These are phyloP conservation scores for Xestoiulus laeticollis DNA, from an alignment of 2,888 invertebrate genomes.

Conservation along the genomic window DNA sequence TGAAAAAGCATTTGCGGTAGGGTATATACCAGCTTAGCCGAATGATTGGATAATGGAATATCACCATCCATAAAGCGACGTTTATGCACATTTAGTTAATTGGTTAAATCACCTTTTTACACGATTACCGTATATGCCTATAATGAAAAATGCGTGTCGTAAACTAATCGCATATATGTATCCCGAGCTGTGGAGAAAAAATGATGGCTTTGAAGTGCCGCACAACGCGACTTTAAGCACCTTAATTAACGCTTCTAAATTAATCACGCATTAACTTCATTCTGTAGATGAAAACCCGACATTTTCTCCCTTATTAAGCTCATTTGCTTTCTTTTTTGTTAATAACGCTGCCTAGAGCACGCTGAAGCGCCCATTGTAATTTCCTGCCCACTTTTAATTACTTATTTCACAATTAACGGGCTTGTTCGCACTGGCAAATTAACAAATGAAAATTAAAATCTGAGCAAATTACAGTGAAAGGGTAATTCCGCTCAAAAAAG, in stretches of 20 bases:
- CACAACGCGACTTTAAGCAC: conserved; percentile 16
- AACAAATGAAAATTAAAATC: not conserved
- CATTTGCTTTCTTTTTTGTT: not conserved
- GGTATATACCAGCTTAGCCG: not conserved
- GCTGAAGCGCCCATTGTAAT: not conserved
- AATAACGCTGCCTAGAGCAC: not conserved
- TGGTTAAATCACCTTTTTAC: not conserved
- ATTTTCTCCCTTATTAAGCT: not conserved
- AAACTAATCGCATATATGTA: not conserved
- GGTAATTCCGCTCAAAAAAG: not conserved
- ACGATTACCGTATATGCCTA: not conserved
- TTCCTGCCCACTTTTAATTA: conserved; percentile 5
- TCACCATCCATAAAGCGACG: not conserved
- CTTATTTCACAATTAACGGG: conserved; percentile 1
- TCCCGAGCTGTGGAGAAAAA: not conserved
- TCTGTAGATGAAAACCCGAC: not conserved
- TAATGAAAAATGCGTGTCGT: not conserved
- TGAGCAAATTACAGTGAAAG: not conserved
- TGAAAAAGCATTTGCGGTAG: too few relatives aligned
- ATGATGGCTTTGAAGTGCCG: conserved; percentile 35
- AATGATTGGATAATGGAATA: not conserved
- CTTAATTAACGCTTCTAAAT: conserved; percentile 39
- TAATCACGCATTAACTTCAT: conserved; percentile 42
- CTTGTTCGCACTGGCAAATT: not conserved
- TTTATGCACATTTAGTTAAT: conserved; percentile 15